Percentiles rank a stretch among this genome's conserved stretches.
These are phyloP conservation scores for Motacilla tschutschensis DNA, from an alignment of 2,113 vertebrate species.

Conservation along the genomic window DNA sequence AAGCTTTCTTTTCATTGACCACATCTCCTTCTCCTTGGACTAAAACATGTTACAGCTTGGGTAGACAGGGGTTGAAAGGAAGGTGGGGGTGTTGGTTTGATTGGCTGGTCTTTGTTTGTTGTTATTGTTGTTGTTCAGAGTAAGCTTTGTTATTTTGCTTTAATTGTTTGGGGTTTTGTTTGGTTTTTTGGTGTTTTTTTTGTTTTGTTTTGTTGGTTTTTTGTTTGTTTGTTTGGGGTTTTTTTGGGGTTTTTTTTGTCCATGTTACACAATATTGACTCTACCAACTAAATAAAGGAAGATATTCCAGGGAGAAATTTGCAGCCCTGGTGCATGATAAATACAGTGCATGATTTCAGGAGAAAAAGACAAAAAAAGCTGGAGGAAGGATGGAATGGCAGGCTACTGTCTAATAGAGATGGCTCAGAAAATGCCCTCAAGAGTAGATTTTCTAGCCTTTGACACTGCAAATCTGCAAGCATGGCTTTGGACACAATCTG, in stretches of 20 bases:
- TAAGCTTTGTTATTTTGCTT: background rate
- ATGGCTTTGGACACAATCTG: background rate
- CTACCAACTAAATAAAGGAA: background rate
- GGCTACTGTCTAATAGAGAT: background rate
- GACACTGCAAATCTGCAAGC: background rate
- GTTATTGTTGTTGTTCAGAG: background rate
- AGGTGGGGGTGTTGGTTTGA: accelerated
- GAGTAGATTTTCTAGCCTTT: background rate
- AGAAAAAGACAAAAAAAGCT: background rate
- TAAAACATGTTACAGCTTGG: background rate
- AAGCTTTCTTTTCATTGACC: background rate
- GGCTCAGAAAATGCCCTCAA: background rate
- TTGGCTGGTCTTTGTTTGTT: background rate
- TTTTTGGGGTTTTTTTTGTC: background rate
- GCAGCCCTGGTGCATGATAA: background rate
- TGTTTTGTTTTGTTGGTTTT: background rate
- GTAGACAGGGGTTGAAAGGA: background rate
- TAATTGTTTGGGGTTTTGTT: background rate
- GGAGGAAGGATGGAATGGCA: background rate
- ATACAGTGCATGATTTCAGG: background rate
- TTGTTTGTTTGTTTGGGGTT: background rate
- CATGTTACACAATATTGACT: background rate
- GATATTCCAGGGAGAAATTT: background rate
- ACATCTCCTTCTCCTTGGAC: background rate
- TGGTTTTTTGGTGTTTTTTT: background rate